These are phyloP conservation scores for Oppia nitens DNA, from an alignment of 1,140 invertebrate species.

Conservation along the genomic window DNA sequence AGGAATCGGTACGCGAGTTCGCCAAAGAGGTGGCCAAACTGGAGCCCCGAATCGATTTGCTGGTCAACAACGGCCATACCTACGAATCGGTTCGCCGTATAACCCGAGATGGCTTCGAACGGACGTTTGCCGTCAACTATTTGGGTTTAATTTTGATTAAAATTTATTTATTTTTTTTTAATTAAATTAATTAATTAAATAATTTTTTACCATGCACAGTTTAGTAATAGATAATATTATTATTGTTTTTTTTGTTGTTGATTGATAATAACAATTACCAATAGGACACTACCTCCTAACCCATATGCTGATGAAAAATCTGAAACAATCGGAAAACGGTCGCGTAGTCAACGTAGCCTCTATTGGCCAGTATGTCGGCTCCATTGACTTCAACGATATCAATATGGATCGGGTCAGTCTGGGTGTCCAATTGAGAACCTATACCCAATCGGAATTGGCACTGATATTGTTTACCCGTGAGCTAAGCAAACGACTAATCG, in stretches of 20 bases:
- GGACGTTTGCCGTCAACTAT: constrained; percentile 37
- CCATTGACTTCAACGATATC: constrained; percentile 52
- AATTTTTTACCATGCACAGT: too few species aligned
- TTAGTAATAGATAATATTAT: too few species aligned
- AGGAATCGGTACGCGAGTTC: constrained; percentile 51
- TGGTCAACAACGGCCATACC: constrained; percentile 68
- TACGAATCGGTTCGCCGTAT: constrained; percentile 28
- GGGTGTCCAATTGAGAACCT: constrained; percentile 34
- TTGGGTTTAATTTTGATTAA: too few species aligned
- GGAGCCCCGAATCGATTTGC: constrained; percentile 44
- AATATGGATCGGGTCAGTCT: constrained; percentile 22
- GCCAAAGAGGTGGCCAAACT: constrained; percentile 40
- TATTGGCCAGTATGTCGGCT: constrained; percentile 33
- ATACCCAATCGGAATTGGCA: constrained; percentile 68
- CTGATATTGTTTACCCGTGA: constrained; percentile 76
- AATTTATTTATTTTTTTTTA: too few species aligned
- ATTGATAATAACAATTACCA: too few species aligned
- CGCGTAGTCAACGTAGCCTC: constrained; percentile 33
- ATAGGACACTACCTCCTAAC: constrained; percentile 49
- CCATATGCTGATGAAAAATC: constrained; percentile 54
- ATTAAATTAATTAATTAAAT: too few species aligned
- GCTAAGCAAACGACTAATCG: constrained; percentile 44
- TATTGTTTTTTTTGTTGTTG: too few species aligned
- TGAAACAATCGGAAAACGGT: constrained; percentile 37
- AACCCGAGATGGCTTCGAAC: constrained; percentile 65